Evolutionary conservation across 2,113 vertebrate genomes (phyloP), one percentile per base, ranked within the genome.

Genomic region (Clarias gariepinus): DNA sequence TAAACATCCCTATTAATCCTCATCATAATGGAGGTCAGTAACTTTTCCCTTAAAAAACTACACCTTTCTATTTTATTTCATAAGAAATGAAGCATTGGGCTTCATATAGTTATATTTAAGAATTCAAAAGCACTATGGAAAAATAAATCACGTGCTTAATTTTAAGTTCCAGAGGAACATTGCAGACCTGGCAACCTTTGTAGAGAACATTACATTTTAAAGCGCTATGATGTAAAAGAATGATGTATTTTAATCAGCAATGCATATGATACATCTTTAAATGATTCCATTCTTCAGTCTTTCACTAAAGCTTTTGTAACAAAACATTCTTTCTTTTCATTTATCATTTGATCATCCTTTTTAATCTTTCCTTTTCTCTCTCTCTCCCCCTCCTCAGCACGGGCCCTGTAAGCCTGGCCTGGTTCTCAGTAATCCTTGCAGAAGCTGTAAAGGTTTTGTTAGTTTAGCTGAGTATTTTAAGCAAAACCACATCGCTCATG

Each of bases 391-490:
- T 96, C 97, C 96, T 91, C 96, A 99, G 98, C 95, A 91, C 96
- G 94, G 95, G 95, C 94, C 94, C 94, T 96, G 96, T 99, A 97
- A 97, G 94, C 95, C 93, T 93, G 92, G 95, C 55, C 88, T 94
- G 94, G 85, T 86, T 52, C 91, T 93, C 88, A 90, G 87, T 91
- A 90, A 89, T 88, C 90, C 92, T 92, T 88, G 94, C 96, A 96
- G 96, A 95, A 90, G 93, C 94, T 95, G 95, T 96, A 94, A 96
- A 96, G 96, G 91, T 94, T 97, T 96, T 93, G 96, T 96, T 94
- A 95, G 96, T 95, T 96, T 98, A 96, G 96, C 98, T 97, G 96
- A 99, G 96, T 97, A 94, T 97, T 96, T 96, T 95, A 95, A 95
- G 94, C 95, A 95, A 95, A 95, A 94, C 94, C 95, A 96, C 96